A percentile compares a stretch with the other conserved stretches of the same genome.
Conservation (phyloP, 2,797 vertebrate species). For the Phalanger gymnotis region DNA sequence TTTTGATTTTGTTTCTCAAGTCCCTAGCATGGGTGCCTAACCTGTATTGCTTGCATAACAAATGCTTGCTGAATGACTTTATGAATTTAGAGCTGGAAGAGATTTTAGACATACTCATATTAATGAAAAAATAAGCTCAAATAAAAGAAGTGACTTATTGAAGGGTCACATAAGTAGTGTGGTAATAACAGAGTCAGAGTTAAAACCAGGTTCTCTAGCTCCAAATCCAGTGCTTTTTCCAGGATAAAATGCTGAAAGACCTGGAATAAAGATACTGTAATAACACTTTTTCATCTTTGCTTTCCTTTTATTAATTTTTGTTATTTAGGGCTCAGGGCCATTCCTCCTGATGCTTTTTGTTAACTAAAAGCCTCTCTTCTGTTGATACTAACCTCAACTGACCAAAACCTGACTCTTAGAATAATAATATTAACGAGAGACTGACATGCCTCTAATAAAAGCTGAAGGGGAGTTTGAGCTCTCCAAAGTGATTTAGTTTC, state of each 20-base stretch:
- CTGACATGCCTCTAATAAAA: not conserved
- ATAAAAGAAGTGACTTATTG: not conserved
- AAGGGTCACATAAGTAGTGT: not conserved
- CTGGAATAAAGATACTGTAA: not conserved
- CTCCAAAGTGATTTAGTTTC: not conserved
- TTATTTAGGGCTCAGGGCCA: not conserved
- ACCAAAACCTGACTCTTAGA: not conserved
- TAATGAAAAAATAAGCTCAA: not conserved
- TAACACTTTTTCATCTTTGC: not conserved
- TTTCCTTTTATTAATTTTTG: not conserved
- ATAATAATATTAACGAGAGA: not conserved
- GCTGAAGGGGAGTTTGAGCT: not conserved
- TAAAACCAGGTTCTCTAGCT: not conserved
- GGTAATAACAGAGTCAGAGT: not conserved
- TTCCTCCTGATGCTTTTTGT: not conserved
- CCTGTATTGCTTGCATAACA: not conserved
- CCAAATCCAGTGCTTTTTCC: not conserved
- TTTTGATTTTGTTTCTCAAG: not conserved
- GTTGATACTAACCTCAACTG: not conserved
- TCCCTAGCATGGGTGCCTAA: not conserved
- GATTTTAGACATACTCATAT: not conserved
- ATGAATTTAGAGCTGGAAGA: not conserved
- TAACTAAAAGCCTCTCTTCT: not conserved
- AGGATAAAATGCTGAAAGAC: not conserved
- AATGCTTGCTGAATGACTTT: not conserved